These are phyloP conservation scores for Mesoligia furuncula DNA, from an alignment of 2,888 invertebrate species.

Conservation along the genomic window DNA sequence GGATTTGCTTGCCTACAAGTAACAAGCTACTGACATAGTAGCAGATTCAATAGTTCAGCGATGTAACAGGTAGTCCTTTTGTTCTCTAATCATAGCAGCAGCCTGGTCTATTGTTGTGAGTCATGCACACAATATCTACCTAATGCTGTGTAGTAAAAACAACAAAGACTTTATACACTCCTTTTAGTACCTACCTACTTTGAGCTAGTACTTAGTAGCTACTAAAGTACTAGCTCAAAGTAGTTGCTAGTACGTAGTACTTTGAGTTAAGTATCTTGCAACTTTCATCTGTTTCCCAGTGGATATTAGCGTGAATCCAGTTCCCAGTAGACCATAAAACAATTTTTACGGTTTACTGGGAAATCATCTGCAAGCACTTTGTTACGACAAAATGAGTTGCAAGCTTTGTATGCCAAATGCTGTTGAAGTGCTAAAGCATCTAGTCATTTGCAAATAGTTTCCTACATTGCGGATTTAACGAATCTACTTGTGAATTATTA, in stretches of 20 bases:
- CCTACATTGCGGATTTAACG: not conserved
- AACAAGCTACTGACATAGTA: constrained; percentile 3
- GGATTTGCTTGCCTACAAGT: not conserved
- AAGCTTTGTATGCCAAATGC: constrained; percentile 4
- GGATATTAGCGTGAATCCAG: not conserved
- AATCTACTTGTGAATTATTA: not conserved
- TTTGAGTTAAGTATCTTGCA: not conserved
- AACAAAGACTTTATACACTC: constrained; percentile 5
- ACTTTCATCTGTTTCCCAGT: constrained; percentile 6
- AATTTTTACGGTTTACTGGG: no score
- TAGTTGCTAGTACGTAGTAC: no score
- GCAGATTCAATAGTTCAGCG: constrained; percentile 16
- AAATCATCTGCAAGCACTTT: not conserved
- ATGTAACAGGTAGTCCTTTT: constrained; percentile 52
- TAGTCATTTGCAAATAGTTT: not conserved
- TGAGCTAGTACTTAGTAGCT: not conserved
- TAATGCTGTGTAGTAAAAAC: constrained; percentile 7
- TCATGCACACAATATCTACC: not conserved
- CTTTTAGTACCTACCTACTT: not conserved
- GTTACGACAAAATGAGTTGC: constrained; percentile 1
- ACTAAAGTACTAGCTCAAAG: no score
- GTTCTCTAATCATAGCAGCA: constrained; percentile 36
- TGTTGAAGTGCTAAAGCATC: constrained; percentile 2
- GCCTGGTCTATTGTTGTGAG: constrained; percentile 37
- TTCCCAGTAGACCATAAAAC: not conserved